A percentile compares a stretch with the other conserved stretches of the same genome.
Evolutionary conservation across 2,113 vertebrate genomes (phyloP).

Genomic region (Colossoma macropomum): DNA sequence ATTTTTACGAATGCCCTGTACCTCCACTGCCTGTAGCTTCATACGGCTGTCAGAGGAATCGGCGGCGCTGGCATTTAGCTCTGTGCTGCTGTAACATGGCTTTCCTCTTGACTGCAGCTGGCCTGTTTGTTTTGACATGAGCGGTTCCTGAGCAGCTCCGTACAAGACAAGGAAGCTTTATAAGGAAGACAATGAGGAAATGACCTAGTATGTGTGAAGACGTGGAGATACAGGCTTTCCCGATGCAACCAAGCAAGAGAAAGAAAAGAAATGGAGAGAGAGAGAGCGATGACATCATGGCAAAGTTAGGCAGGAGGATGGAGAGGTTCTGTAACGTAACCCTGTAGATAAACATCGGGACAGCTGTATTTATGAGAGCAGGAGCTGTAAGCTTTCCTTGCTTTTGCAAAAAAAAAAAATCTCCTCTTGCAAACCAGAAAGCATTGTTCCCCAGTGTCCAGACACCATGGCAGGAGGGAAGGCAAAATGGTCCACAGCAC

Average conservation of each 20-base stretch:
- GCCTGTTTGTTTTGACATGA: slow-evolving; percentile 66
- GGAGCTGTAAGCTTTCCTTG: slow-evolving; percentile 69
- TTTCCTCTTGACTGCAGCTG: slow-evolving; percentile 66
- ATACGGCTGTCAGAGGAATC: background rate
- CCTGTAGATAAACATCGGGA: slow-evolving; percentile 76
- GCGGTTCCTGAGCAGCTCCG: slow-evolving; percentile 68
- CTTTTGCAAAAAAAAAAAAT: slow-evolving; percentile 57
- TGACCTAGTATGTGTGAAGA: slow-evolving; percentile 63
- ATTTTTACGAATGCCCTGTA: background rate
- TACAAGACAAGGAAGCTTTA: slow-evolving; percentile 66
- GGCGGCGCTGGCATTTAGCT: slow-evolving; percentile 45
- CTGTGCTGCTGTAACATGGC: slow-evolving; percentile 61
- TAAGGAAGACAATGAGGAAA: slow-evolving; percentile 74
- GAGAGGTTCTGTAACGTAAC: slow-evolving; percentile 68
- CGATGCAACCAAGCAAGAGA: slow-evolving; percentile 63
- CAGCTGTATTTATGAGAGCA: slow-evolving; percentile 79
- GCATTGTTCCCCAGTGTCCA: slow-evolving; percentile 42
- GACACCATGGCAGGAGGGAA: slow-evolving; percentile 46
- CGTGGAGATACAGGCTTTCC: slow-evolving; percentile 69
- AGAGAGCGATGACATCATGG: slow-evolving; percentile 70
- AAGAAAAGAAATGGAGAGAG: background rate
- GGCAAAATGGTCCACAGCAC: slow-evolving; percentile 7
- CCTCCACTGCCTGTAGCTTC: background rate
- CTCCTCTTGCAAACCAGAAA: slow-evolving; percentile 62
- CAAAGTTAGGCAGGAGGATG: slow-evolving; percentile 71